Evolutionary conservation across 2,797 vertebrate species (phyloP).

Genomic region (Alcedo quadribrachys): DNA sequence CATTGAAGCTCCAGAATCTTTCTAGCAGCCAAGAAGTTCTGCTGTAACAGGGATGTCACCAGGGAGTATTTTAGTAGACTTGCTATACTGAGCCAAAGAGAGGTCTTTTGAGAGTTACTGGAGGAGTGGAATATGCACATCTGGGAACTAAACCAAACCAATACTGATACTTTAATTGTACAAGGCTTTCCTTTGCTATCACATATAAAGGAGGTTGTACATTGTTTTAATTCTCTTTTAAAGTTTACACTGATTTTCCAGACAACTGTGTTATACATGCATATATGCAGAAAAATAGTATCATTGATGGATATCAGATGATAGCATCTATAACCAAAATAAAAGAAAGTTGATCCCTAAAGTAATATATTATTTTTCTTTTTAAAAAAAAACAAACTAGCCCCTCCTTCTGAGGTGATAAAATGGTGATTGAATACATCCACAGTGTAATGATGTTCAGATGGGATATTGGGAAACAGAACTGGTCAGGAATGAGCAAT

Average conservation of each 20-base stretch:
- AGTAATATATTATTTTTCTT: not conserved
- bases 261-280: not conserved
- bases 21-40: slow-evolving; percentile 19
- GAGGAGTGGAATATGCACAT: not conserved
- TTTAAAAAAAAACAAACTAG: not conserved
- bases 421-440: not conserved
- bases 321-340: not conserved
- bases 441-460: not conserved
- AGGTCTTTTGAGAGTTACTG: not conserved
- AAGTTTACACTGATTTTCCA: not conserved
- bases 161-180: not conserved
- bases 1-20: not conserved
- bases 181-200: not conserved
- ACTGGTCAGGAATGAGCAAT: not conserved
- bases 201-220: not conserved
- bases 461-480: not conserved
- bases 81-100: not conserved
- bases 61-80: not conserved
- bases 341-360: not conserved
- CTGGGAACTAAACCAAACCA: slow-evolving; percentile 4
- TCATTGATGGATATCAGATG: slow-evolving; percentile 29
- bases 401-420: not conserved
- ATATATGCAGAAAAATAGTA: not conserved
- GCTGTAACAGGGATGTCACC: not conserved
- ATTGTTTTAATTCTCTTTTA: not conserved